Evolutionary conservation across 1,140 invertebrate species (phyloP), one percentile per base, ranked within the genome.

Genomic region (Neodiprion lecontei): DNA sequence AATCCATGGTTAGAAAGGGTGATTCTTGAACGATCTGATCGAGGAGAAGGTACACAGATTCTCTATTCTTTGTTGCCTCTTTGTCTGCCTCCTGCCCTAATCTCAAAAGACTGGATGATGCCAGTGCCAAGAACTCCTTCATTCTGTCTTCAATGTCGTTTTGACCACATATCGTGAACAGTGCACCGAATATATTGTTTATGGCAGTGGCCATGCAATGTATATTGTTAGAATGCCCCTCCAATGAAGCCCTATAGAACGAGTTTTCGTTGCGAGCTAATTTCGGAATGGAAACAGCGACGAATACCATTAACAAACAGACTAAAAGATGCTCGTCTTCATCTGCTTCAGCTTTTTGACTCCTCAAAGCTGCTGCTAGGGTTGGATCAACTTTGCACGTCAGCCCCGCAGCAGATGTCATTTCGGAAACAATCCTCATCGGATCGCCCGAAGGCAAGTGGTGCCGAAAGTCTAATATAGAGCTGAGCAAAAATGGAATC

Each of bases 11-110:
- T 7, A 99, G 89, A 86, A 98, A 99, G 9, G 97, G 97, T 7
- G 97, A 98, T 87, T 99, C 97, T 88, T 99, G 97, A 47, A 99
- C 97, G 88, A 99, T 98, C 89, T 98, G 93, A 89, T 99, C 97
- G 7, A 99, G 89, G 48, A 99, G 89, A 67, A 99, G 91, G 88
- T 99, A 99, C 40, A 99, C 96, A 4, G 97, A 98, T 87, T 99
- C 98, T 74, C 98, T 90, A 87, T 99, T 98, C 83, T 92, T 95
- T 1, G 96, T 97, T 0, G 94, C 93, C 84, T 99, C 98, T 85
- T 97, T 98, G 79, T 99, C 97, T 23, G 94, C 95, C 87, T 99
- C 98, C 87, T 98, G 97, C 0, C 97, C 97, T 4, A 99, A 89
- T 77, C 97, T 91, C 7, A 99, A 88, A 40, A 99, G 90, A 86